Evolutionary conservation across 2,113 vertebrate genomes (phyloP).

Genomic region (Crotalus viridis): DNA sequence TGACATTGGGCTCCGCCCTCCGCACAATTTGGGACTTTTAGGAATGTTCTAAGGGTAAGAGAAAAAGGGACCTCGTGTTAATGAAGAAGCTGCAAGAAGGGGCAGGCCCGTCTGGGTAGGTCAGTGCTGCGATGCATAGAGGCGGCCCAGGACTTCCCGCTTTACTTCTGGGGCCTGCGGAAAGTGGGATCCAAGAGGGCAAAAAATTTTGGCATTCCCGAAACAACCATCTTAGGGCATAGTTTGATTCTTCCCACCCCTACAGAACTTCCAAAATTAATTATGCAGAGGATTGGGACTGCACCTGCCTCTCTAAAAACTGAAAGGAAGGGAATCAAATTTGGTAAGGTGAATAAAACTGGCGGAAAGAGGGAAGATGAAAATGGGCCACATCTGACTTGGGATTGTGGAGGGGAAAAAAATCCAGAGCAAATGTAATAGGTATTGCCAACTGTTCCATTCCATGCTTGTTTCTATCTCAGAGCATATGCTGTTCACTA

Average conservation of each 20-base stretch:
- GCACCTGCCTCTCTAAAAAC: not conserved
- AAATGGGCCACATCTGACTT: not conserved
- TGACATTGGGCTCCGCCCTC: not conserved
- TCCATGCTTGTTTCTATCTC: not conserved
- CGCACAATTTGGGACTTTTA: not conserved
- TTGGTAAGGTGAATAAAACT: not conserved
- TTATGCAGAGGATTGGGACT: not conserved
- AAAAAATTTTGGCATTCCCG: not conserved
- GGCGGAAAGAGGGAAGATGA: not conserved
- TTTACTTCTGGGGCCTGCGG: not conserved
- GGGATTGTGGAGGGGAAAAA: not conserved
- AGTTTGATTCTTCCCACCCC: not conserved
- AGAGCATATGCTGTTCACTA: not conserved
- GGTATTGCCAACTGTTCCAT: not conserved
- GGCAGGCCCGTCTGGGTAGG: not conserved
- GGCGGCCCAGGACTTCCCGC: not conserved
- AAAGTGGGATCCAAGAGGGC: not conserved
- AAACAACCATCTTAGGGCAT: not conserved
- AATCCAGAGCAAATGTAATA: not conserved
- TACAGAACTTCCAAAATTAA: not conserved
- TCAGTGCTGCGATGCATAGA: not conserved
- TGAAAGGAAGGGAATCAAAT: not conserved
- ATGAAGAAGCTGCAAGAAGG: not conserved
- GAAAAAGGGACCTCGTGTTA: not conserved
- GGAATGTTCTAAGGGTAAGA: constrained; percentile 59